Conservation (phyloP, 2,797 vertebrate genomes). For the Chloroceryle inda region DNA sequence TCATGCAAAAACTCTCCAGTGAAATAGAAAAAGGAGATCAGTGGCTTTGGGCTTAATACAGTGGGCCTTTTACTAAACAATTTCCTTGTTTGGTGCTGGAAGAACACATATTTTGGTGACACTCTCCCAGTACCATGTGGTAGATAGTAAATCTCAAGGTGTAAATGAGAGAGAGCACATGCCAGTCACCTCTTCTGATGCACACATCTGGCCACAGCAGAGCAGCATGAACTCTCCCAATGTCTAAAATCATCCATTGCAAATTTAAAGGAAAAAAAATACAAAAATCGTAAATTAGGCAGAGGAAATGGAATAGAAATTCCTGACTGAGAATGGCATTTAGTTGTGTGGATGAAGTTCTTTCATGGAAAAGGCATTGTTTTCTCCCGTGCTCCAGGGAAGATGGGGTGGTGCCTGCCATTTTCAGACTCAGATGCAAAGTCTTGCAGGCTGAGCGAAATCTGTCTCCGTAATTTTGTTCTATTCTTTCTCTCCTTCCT, state of each 20-base stretch:
- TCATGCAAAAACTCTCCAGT: not conserved
- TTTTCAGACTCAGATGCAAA: not conserved
- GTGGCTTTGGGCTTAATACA: not conserved
- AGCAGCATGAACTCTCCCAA: not conserved
- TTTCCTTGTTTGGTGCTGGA: not conserved
- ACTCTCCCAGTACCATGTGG: not conserved
- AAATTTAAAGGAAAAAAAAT: not conserved
- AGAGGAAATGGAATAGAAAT: not conserved
- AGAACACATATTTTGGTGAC: not conserved
- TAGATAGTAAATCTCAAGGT: conserved; percentile 17
- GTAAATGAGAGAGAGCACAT: not conserved
- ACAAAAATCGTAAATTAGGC: not conserved
- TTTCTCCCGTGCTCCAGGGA: not conserved
- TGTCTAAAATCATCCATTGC: not conserved
- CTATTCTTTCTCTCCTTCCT: not conserved
- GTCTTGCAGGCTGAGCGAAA: not conserved
- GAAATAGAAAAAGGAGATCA: not conserved
- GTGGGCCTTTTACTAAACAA: not conserved
- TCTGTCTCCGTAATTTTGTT: not conserved
- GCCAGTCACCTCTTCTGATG: not conserved
- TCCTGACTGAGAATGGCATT: not conserved
- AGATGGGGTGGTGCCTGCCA: not conserved
- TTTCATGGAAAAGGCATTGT: not conserved
- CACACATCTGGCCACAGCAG: not conserved
- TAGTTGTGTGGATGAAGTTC: not conserved